Conservation (phyloP, 2,888 invertebrate genomes). For the Villa cingulata region DNA sequence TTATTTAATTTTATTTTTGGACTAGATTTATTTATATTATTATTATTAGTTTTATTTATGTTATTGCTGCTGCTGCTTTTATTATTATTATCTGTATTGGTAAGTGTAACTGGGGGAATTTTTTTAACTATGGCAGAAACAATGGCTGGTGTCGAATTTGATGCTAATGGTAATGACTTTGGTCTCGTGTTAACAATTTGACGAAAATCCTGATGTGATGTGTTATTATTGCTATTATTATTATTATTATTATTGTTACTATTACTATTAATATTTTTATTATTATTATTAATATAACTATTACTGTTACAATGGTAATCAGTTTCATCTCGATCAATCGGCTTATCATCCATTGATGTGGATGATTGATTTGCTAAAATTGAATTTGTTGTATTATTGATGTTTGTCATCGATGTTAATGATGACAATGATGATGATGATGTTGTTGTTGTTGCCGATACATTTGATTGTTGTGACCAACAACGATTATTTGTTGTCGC, state of each 20-base stretch:
- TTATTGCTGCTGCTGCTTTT: conserved; percentile 12
- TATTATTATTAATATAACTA: too few species aligned
- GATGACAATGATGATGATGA: conserved; percentile 38
- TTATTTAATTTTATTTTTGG: conserved; percentile 22
- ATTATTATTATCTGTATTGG: too few species aligned
- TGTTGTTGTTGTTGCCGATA: conserved; percentile 43
- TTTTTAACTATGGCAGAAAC: conserved; percentile 38
- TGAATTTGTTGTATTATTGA: conserved; percentile 14
- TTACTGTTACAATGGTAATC: too few species aligned
- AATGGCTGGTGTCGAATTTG: conserved; percentile 35
- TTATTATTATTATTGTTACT: too few species aligned
- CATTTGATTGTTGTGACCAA: conserved; percentile 38
- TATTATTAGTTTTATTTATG: conserved; percentile 11
- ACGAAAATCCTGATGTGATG: conserved; percentile 9
- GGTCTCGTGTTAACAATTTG: conserved; percentile 25
- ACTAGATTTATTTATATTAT: too few species aligned
- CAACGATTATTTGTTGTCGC: too few species aligned
- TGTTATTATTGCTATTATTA: neutral
- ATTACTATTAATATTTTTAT: too few species aligned
- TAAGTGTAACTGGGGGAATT: conserved; percentile 27
- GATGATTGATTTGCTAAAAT: conserved; percentile 15
- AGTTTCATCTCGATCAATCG: conserved; percentile 36
- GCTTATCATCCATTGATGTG: conserved; percentile 22
- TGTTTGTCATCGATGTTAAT: conserved; percentile 24
- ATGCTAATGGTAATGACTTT: conserved; percentile 34